These are phyloP conservation scores for Scalopus aquaticus DNA, from an alignment of 2,113 vertebrate genomes.

Conservation along the genomic window DNA sequence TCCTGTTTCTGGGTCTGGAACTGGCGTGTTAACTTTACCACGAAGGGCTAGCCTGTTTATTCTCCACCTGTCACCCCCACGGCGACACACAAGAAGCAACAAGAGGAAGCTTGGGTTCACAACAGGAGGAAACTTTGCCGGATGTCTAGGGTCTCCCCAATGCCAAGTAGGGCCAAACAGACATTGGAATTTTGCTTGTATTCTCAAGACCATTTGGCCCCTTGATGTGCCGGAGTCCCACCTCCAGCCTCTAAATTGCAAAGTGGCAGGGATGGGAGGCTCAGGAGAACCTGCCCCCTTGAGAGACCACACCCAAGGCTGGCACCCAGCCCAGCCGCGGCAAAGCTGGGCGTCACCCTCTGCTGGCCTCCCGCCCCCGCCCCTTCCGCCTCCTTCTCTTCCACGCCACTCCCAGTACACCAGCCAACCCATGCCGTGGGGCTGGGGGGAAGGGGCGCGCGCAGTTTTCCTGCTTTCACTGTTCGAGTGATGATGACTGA, in stretches of 20 bases:
- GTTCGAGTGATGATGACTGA: no score
- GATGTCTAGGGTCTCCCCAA: not conserved
- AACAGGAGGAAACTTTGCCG: not conserved
- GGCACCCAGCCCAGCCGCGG: accelerated
- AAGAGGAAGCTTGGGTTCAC: not conserved
- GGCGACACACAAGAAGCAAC: not conserved
- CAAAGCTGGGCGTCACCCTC: not conserved
- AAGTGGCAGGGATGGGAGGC: not conserved
- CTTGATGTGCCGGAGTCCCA: not conserved
- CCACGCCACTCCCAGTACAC: not conserved
- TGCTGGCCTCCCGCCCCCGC: accelerated
- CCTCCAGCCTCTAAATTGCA: not conserved
- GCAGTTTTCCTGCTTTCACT: no score
- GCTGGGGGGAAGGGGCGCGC: no score
- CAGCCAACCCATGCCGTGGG: not conserved
- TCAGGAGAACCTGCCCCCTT: not conserved
- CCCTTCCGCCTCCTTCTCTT: no score
- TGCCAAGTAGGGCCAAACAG: not conserved
- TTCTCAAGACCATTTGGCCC: not conserved
- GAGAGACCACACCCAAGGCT: conserved; percentile 23
- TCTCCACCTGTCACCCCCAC: not conserved
- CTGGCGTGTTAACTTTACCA: no score
- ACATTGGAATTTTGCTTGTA: not conserved
- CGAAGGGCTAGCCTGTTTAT: not conserved
- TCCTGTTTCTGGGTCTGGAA: not conserved